Evolutionary conservation across 2,113 vertebrate species (phyloP).

Genomic region (Chloebia gouldiae): DNA sequence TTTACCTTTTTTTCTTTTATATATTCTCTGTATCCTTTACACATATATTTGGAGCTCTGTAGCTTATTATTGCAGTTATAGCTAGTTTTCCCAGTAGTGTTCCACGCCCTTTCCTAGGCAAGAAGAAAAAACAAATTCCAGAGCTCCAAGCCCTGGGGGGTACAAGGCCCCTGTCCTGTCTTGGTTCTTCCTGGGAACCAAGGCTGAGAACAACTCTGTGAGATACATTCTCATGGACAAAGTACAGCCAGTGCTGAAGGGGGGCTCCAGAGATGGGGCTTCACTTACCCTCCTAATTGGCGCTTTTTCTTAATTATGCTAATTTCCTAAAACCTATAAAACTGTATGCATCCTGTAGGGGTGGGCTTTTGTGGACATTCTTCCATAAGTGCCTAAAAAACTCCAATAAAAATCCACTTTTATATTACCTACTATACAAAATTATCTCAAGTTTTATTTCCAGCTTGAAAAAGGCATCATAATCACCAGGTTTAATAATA

Average conservation of each 20-base stretch:
- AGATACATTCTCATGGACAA: background rate
- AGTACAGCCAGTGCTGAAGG: too few species aligned
- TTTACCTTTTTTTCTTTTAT: background rate
- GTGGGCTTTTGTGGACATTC: background rate
- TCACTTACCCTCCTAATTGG: background rate
- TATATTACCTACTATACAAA: background rate
- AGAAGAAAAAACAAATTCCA: background rate
- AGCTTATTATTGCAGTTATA: background rate
- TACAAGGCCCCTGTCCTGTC: too few species aligned
- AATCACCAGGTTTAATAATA: background rate
- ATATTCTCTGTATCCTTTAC: background rate
- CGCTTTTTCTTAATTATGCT: background rate
- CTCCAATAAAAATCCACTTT: background rate
- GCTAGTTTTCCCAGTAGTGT: background rate
- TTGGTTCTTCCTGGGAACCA: background rate
- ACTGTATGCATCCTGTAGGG: background rate
- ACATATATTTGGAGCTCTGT: background rate
- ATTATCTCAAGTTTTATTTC: background rate
- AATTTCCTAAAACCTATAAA: background rate
- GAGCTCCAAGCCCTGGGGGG: background rate
- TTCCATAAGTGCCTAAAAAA: background rate
- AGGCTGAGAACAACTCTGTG: accelerated
- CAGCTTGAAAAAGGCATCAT: background rate
- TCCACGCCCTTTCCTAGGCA: background rate
- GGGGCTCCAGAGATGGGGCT: background rate